Evolutionary conservation across 2,113 vertebrate species (phyloP).

Genomic region (Anolis sagrei): DNA sequence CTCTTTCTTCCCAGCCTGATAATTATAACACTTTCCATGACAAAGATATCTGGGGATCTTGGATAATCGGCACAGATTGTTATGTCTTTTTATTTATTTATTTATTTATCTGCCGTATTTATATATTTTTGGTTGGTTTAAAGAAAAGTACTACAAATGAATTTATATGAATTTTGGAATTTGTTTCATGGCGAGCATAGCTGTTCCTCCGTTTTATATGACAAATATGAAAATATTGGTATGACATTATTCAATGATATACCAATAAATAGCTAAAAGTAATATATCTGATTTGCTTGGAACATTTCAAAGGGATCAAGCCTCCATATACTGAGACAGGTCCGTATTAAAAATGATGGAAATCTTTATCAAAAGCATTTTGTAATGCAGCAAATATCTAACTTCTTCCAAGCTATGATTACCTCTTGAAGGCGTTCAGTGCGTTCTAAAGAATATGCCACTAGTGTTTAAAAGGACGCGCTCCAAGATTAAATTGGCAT

Average conservation of each 20-base stretch:
- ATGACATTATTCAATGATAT: background rate
- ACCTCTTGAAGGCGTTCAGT: background rate
- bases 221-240: background rate
- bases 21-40: no score
- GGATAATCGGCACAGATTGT: no score
- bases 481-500: background rate
- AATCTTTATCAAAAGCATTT: background rate
- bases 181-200: no score
- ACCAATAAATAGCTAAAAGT: background rate
- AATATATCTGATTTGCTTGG: background rate
- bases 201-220: no score
- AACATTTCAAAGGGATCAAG: background rate
- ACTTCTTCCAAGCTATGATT: background rate
- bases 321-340: background rate
- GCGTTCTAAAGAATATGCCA: background rate
- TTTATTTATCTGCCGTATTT: no score
- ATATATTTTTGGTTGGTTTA: no score
- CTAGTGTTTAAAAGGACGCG: background rate
- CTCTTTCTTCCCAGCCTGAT: no score
- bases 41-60: no score
- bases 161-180: no score
- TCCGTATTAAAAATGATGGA: background rate
- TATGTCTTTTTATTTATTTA: no score
- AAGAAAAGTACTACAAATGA: no score
- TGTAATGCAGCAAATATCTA: background rate